Evolutionary conservation across 1,140 invertebrate species (phyloP).

Genomic region (Monomorium pharaonis): DNA sequence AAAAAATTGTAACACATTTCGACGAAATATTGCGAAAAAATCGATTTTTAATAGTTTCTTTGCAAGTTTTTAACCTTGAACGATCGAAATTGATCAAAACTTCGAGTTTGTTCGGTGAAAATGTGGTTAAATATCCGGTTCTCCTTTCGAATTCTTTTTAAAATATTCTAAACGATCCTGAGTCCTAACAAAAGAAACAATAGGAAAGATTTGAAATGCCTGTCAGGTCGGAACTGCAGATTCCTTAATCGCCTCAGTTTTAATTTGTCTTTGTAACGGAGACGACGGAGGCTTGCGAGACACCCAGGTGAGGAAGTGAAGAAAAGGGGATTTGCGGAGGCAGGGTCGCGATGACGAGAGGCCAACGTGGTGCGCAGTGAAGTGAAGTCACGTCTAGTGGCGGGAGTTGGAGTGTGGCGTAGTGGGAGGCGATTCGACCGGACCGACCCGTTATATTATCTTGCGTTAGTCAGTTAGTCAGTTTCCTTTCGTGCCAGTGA

Average conservation of each 20-base stretch:
- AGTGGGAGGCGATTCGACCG: conserved; percentile 79
- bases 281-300: not conserved
- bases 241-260: not conserved
- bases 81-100: not conserved
- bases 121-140: not conserved
- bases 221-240: not conserved
- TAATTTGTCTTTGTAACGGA: not conserved
- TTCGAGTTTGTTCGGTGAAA: not conserved
- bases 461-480: conserved; percentile 79
- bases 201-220: not conserved
- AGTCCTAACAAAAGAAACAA: not conserved
- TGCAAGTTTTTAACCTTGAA: not conserved
- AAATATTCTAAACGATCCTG: not conserved
- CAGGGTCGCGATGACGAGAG: not conserved
- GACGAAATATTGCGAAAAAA: not conserved
- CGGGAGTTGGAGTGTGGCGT: conserved; percentile 3
- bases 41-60: not conserved
- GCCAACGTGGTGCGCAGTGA: conserved; percentile 2
- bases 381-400: not conserved
- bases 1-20: not conserved
- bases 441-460: conserved; percentile 81
- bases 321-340: conserved; percentile 59
- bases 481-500: conserved; percentile 74
- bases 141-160: not conserved
- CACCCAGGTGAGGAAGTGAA: conserved; percentile 51